Base-by-base conservation (phyloP, 2,888 invertebrate genomes). In the Hypena proboscidalis region DNA sequence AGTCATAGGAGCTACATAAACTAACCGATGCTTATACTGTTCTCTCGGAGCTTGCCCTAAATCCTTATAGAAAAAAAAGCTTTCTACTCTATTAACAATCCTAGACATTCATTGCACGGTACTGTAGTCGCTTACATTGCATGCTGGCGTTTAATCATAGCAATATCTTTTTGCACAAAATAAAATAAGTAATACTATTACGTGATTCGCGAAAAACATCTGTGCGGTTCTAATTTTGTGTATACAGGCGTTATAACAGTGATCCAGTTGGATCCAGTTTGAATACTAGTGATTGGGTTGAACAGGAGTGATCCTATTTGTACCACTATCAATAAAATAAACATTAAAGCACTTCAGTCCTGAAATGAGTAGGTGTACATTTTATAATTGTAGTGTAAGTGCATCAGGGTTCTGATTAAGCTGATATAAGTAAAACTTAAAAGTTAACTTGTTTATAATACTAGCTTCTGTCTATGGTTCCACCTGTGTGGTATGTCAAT, bases 1-100 rank as follows among this genome's bases (percentile, higher is more conserved):
- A 86, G 73, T 88, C 87, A 86, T 74, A 64, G n/a, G n/a, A 50
- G 54, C 59, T 57, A 60, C 47, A 32, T 52, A 58, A 62, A 58
- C 69, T 74, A 71, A 77, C 70, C 50, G 61, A 58, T 61, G 53
- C 71, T 66, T 74, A 74, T 78, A 81, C 70, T 73, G 70, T 68
- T 67, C 64, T 60, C 49, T 51, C 49, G 40, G 30, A 42, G 60
- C 51, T 45, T 62, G 65, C 59, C 64, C 71, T 40, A 65, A 56
- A 65, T 69, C 58, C 47, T 49, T 32, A 44, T 59, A 67, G 46
- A 49, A 49, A 50, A 40, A 36, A 44, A 55, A 59, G 60, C 62
- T 63, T 66, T 45, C 40, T 27, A 47, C 26, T 33, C 42, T 36
- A 33, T 4, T 15, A 21, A 23, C 30, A 29, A 19, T 34, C 31